Conservation (phyloP, 2,797 vertebrate genomes). For the Acipenser transmontanus region DNA sequence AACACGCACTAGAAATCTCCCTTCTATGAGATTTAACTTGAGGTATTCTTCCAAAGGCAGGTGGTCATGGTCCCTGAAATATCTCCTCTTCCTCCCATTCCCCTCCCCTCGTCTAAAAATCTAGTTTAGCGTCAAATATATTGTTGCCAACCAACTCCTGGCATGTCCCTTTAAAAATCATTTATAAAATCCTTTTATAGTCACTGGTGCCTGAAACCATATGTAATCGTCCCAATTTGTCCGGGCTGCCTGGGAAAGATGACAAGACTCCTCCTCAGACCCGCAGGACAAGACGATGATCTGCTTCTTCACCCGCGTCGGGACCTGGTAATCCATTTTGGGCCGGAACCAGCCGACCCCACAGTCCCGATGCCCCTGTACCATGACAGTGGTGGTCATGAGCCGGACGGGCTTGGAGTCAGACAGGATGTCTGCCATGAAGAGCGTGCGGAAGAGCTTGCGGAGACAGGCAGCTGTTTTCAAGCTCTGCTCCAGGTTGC, state of each 20-base stretch:
- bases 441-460: conserved; percentile 81
- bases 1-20: too few species aligned
- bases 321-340: conserved; percentile 82
- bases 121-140: background rate
- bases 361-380: conserved; percentile 79
- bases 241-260: conserved; percentile 10
- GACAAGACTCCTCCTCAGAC: too few species aligned
- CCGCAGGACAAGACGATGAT: conserved; percentile 68
- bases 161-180: conserved; percentile 14
- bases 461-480: conserved; percentile 71
- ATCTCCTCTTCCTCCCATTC: background rate
- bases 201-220: conserved; percentile 88
- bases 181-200: conserved; percentile 74
- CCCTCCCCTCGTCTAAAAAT: background rate
- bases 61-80: background rate
- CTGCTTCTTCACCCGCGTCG: conserved; percentile 68
- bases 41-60: background rate
- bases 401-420: conserved; percentile 69
- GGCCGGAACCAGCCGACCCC: conserved; percentile 85
- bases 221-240: conserved; percentile 71
- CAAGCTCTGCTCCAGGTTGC: conserved; percentile 56
- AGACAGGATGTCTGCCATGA: conserved; percentile 81
- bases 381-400: conserved; percentile 71
- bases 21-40: too few species aligned
- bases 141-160: background rate